Evolutionary conservation across 2,888 invertebrate genomes (phyloP).

Genomic region (Tetanocera ferruginea): DNA sequence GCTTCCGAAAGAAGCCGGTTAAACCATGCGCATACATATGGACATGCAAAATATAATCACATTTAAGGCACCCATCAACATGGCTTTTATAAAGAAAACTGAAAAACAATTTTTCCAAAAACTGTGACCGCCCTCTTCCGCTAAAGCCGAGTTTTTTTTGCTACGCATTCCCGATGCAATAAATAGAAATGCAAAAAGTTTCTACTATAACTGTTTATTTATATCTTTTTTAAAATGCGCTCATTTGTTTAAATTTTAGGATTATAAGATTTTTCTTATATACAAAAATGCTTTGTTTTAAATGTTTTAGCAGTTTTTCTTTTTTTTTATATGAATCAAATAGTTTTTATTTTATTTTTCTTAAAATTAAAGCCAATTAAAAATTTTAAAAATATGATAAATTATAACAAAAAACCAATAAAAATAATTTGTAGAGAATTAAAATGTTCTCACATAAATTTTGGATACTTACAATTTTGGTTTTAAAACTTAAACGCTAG

Average conservation of each 20-base stretch:
- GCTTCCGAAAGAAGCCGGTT: too few relatives aligned
- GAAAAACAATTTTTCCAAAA: too few relatives aligned
- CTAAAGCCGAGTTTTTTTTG: too few relatives aligned
- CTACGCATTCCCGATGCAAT: background rate
- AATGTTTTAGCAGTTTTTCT: background rate
- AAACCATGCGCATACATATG: too few relatives aligned
- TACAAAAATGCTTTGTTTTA: constrained; percentile 22
- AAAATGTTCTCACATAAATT: background rate
- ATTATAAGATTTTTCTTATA: constrained; percentile 25
- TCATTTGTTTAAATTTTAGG: background rate
- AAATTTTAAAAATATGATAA: background rate
- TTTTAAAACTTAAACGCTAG: constrained; percentile 10
- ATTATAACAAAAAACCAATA: background rate
- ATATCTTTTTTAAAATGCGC: background rate
- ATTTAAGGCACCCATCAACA: too few relatives aligned
- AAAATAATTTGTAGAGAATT: background rate
- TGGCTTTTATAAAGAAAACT: too few relatives aligned
- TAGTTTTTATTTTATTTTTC: background rate
- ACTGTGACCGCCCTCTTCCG: too few relatives aligned
- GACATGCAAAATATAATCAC: too few relatives aligned
- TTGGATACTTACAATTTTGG: background rate
- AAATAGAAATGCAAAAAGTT: background rate
- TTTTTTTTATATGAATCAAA: too few relatives aligned
- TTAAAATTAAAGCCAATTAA: constrained; percentile 17
- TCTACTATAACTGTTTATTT: constrained; percentile 5